Evolutionary conservation across 2,888 invertebrate genomes (phyloP), one percentile per base, ranked within the genome.

Genomic region (Venusia cambrica): DNA sequence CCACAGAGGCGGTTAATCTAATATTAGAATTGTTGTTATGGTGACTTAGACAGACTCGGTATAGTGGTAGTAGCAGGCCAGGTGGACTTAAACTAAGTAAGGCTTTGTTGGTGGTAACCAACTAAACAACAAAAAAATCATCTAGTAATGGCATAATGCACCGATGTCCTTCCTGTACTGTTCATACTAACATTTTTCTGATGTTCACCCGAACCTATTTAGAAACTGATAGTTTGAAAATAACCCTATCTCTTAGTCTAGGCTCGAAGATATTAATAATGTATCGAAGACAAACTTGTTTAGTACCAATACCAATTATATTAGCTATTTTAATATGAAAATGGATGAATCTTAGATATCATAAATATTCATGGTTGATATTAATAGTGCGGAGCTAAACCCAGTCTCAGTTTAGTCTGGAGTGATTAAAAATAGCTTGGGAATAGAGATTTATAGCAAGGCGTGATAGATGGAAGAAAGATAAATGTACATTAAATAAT

Each of bases 301-400:
- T 25, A 28, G 29, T 20, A 36, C 33, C 41, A 16, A 32, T 20
- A 36, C 33, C 41, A 16, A 30, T 41, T 10, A 25, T 30, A 33
- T 30, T 17, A 12, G 20, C 29, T 42, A 37, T 37, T 37, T 40
- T 35, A 40, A 35, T 40, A 40, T 19, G 27, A 35, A 27, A 40
- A 27, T 40, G 40, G 35, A 24, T 12, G 33, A 28, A 11, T 31
- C 31, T 31, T 22, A 22, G 29, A 7, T n/a, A 26, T 32, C 25
- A 35, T 40, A 35, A 35, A 40, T 40, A 40, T 40, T 40, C 32
- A 42, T 42, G 24, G 32, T 18, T 32, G 33, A 30, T 42, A 42
- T 42, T 37, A 37, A 42, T 42, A 42, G 37, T 29, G 22, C 19
- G 29, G 18, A 37, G 41, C 41, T 42, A 42, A 24, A 32, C 33